Conservation (phyloP, 2,888 invertebrate species). For the Lepas anatifera region DNA sequence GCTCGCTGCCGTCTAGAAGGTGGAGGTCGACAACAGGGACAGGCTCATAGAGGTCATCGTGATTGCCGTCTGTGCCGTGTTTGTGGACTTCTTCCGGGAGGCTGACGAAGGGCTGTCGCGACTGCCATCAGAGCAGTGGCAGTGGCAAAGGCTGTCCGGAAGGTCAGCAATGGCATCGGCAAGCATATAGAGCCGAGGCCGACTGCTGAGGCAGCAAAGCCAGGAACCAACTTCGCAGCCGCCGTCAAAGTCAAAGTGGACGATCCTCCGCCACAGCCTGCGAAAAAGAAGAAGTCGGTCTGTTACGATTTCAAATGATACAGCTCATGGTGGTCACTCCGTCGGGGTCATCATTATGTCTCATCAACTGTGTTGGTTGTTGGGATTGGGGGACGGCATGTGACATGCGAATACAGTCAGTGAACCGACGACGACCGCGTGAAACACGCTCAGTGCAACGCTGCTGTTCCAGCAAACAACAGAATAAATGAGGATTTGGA, state of each 20-base stretch:
- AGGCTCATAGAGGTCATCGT: conserved; percentile 78
- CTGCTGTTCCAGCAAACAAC: too few relatives aligned
- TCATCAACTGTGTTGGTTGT: too few relatives aligned
- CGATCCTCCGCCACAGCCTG: conserved; percentile 26
- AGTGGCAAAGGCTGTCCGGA: conserved; percentile 49
- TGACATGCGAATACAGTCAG: too few relatives aligned
- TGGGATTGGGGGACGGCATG: too few relatives aligned
- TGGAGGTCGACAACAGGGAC: conserved; percentile 90
- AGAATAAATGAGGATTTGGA: too few relatives aligned
- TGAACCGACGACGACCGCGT: too few relatives aligned
- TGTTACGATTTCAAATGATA: conserved; percentile 49
- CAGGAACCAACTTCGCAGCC: not conserved
- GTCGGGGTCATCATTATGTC: too few relatives aligned
- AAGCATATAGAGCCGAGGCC: conserved; percentile 59
- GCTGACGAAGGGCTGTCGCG: conserved; percentile 72
- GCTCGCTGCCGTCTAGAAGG: conserved; percentile 75
- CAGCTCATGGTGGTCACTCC: conserved; percentile 52
- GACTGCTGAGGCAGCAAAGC: not conserved
- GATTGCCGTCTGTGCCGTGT: conserved; percentile 69
- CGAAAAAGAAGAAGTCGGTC: conserved; percentile 44
- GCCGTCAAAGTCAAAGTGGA: too few relatives aligned
- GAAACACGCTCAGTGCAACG: too few relatives aligned
- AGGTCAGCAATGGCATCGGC: conserved; percentile 70
- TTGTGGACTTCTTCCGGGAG: conserved; percentile 89
- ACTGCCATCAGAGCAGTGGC: conserved; percentile 61